Evolutionary conservation across 2,113 vertebrate species (phyloP).

Genomic region (Heterotis niloticus): DNA sequence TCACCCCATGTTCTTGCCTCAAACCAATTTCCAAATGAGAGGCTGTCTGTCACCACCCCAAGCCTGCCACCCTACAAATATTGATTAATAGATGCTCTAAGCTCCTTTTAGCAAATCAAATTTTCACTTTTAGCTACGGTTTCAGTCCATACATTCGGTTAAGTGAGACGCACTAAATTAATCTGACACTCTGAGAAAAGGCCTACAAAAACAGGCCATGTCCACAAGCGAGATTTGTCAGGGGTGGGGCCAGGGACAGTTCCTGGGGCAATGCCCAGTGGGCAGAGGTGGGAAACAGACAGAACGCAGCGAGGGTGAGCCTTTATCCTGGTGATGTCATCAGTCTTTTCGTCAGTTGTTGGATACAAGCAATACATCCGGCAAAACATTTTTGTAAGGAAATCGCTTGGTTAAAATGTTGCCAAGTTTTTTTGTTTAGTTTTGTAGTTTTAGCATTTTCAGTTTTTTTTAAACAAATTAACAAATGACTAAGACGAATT

Average conservation of each 20-base stretch:
- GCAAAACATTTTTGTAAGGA: no score
- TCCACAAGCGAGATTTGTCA: constrained; percentile 53
- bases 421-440: no score
- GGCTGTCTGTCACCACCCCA: constrained; percentile 44
- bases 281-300: constrained; percentile 30
- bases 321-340: no score
- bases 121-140: constrained; percentile 90
- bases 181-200: constrained; percentile 88
- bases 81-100: constrained; percentile 98
- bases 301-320: no score
- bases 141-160: constrained; percentile 83
- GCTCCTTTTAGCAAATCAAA: constrained; percentile 99
- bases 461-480: no score
- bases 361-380: no score
- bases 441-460: no score
- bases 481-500: no score
- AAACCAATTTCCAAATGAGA: constrained; percentile 83
- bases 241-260: constrained; percentile 45
- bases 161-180: constrained; percentile 93
- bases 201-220: constrained; percentile 71
- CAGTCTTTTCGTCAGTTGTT: no score
- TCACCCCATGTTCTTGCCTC: constrained; percentile 57
- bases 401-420: no score
- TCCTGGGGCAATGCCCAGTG: constrained; percentile 8
- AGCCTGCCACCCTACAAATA: constrained; percentile 89